These are phyloP conservation scores for Hipparchia semele DNA, from an alignment of 2,888 invertebrate genomes.

Conservation along the genomic window DNA sequence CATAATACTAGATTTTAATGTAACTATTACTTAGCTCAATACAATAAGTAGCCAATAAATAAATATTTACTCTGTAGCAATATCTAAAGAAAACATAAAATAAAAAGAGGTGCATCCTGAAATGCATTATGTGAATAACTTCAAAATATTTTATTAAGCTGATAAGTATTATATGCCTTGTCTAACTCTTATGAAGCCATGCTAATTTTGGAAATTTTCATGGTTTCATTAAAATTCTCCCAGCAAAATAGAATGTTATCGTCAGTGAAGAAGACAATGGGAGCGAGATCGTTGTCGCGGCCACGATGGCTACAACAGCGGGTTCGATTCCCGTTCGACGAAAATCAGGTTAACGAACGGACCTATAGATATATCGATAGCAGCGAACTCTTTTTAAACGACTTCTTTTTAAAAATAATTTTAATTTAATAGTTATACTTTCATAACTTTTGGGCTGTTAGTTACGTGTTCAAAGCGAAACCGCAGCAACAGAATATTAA, in stretches of 20 bases:
- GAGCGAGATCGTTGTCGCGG: slow-evolving; percentile 70
- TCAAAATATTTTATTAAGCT: too few species aligned
- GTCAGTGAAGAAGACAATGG: slow-evolving; percentile 71
- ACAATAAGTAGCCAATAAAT: too few species aligned
- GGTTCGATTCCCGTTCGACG: slow-evolving; percentile 72
- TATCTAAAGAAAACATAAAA: too few species aligned
- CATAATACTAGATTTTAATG: too few species aligned
- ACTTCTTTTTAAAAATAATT: neutral
- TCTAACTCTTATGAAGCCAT: neutral
- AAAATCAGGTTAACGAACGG: slow-evolving; percentile 71
- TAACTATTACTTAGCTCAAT: too few species aligned
- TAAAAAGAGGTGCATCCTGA: too few species aligned
- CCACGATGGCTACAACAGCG: slow-evolving; percentile 61
- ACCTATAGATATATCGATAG: slow-evolving; percentile 32
- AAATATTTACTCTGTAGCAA: too few species aligned
- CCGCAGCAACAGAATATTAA: too few species aligned
- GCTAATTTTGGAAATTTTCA: slow-evolving; percentile 31
- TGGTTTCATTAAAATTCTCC: slow-evolving; percentile 63
- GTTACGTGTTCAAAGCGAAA: too few species aligned
- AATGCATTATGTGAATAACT: too few species aligned
- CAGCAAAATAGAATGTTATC: slow-evolving; percentile 69
- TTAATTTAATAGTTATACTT: neutral
- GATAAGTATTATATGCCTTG: too few species aligned
- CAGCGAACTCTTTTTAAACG: neutral
- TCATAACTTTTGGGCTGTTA: too few species aligned